A percentile compares a stretch with the other conserved stretches of the same genome.
Conservation (phyloP, 2,113 vertebrate species). For the Seriola aureovittata region DNA sequence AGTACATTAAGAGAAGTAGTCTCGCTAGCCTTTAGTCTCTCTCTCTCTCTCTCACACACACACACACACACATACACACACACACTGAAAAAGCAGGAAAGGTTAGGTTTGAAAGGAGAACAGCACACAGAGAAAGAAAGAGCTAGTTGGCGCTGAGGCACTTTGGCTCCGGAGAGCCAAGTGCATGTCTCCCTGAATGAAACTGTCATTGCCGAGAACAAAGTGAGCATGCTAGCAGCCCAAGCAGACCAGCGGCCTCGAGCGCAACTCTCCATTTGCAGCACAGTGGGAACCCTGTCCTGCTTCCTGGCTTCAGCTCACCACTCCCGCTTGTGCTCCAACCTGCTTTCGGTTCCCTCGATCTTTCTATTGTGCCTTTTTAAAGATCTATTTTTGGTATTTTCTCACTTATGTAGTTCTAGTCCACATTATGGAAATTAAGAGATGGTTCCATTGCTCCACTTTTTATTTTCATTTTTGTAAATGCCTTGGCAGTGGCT, state of each 20-base stretch:
- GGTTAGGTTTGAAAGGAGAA: constrained; percentile 52
- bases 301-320: constrained; percentile 24
- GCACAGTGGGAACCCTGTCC: constrained; percentile 44
- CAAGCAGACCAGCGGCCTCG: constrained; percentile 58
- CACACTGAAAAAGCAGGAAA: constrained; percentile 33
- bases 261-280: constrained; percentile 69
- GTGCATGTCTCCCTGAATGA: constrained; percentile 67
- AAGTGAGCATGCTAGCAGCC: constrained; percentile 70
- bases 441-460: constrained; percentile 14
- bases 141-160: constrained; percentile 33
- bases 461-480: constrained; percentile 7
- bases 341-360: background rate
- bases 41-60: too few relatives aligned
- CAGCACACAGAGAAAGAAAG: constrained; percentile 50
- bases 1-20: constrained; percentile 21
- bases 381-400: constrained; percentile 39
- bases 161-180: constrained; percentile 52
- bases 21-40: background rate
- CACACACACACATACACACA: background rate
- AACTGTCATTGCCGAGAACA: constrained; percentile 76
- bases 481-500: constrained; percentile 5
- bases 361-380: constrained; percentile 6
- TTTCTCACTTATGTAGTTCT: constrained; percentile 8
- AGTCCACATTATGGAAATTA: constrained; percentile 31
- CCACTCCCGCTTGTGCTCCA: constrained; percentile 22